phyloP scores from a whole-genome alignment of 1,140 invertebrate genomes.

The Heliconius hermathena region DNA sequence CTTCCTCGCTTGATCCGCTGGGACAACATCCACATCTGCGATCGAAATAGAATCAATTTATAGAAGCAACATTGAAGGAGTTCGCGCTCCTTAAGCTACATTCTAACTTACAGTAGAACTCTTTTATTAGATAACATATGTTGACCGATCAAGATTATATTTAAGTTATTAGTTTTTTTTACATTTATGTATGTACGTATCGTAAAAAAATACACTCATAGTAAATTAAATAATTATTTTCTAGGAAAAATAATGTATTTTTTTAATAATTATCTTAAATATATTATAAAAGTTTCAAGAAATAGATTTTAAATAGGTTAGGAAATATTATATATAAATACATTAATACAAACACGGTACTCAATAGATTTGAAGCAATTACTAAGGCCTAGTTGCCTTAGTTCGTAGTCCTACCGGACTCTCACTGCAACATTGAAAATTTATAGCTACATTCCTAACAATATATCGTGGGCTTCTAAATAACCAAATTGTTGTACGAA shows the following conservation, averaged over 20 bases:
- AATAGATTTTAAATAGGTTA: too few relatives aligned
- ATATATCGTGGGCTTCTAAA: conserved; percentile 57
- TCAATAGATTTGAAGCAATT: neutral
- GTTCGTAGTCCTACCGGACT: conserved; percentile 53
- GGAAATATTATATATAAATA: too few relatives aligned
- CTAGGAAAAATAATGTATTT: too few relatives aligned
- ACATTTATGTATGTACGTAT: too few relatives aligned
- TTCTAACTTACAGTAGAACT: neutral
- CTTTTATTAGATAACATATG: neutral
- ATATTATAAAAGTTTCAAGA: too few relatives aligned
- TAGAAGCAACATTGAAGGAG: conserved; percentile 61
- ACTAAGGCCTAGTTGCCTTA: neutral
- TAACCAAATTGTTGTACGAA: neutral
- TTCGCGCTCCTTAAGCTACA: conserved; percentile 27
- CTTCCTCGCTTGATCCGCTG: conserved; percentile 47
- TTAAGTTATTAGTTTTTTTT: neutral
- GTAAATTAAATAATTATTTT: too few relatives aligned
- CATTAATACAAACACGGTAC: too few relatives aligned
- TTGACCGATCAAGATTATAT: neutral
- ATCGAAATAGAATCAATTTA: conserved; percentile 72
- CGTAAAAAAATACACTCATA: too few relatives aligned
- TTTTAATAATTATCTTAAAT: too few relatives aligned
- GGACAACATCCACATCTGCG: conserved; percentile 57
- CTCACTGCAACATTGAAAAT: conserved; percentile 75
- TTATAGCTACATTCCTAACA: conserved; percentile 79